Base-by-base conservation (phyloP, 2,797 vertebrate species). In the Eidolon dupreanum region DNA sequence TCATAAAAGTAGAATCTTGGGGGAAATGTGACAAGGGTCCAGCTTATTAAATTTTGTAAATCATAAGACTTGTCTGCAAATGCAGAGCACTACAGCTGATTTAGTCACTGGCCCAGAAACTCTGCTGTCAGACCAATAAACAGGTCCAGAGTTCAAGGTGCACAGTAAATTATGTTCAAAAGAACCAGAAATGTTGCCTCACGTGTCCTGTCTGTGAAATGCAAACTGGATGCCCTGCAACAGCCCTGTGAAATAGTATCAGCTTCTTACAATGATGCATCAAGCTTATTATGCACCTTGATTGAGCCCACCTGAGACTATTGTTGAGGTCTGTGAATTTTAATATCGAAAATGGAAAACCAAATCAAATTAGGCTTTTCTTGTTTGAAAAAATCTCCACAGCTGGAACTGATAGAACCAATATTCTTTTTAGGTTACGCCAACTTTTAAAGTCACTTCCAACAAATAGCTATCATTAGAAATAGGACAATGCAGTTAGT, bases 41-140 rank as follows among this genome's bases (percentile, higher is more conserved):
- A 97, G 94, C 91, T 98, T 98, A 97, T 98, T 98, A 98, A 94
- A 97, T 98, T 98, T 98, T 97, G 96, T 98, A 98, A 98, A 98
- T 98, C 97, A 95, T 95, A 98, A 97, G 65, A 16, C 73, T 93
- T 97, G 86, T 90, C 98, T 97, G 94, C 86, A 97, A 98, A 98
- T 95, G 95, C 87, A 95, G 95, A 97, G 55, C 11, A 46, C 88
- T 94, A 81, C 2, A 3, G 86, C 77, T 98, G 97, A 98, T 98
- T 98, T 97, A 98, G 97, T 63, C 94, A 38, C 95, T 97, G 97
- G 95, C 97, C 97, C 97, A 97, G 96, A 98, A 98, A 97, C 82
- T 98, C 97, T 98, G 94, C 61, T 97, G 77, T 96, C 97, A 98
- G 94, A 97, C 97, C 96, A 96, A 98, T 98, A 98, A 98, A 97